Evolutionary conservation across 2,888 invertebrate genomes (phyloP), one percentile per base, ranked within the genome.

Genomic region (Acrobeloides nanus): DNA sequence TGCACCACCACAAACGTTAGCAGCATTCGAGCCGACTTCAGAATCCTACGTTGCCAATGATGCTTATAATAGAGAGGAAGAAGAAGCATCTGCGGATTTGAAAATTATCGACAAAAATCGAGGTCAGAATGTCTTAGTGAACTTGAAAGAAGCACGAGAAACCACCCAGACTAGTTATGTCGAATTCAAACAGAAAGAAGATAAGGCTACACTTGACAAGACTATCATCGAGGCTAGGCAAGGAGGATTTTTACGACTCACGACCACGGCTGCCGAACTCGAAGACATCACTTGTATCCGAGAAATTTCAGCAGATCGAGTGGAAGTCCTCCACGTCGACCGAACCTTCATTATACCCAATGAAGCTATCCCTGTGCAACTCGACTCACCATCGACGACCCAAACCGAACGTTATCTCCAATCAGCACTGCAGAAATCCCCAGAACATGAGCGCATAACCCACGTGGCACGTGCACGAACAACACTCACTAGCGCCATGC

Each of bases 121-220:
- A 6, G 51, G 43, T 21, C 50, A 47, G 27, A 45, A 59, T 5
- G 38, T 41, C 6, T 27, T 27, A 3, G 24, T 62, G n/a, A 50
- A 38, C 1, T 59, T 62, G 6, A 60, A 57, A 15, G 64, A 59
- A 35, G 53, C 63, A 20, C 45, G 53, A 17, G 58, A 64, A 12
- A 51, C 53, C 7, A 39, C 42, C 17, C 38, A 53, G 24, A 55
- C 43, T 32, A 48, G 34, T 33, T 38, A 48, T 38, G 31, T 45
- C 24, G 38, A 49, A 29, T 62, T 39, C 43, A 32, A 32, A 25
- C 27, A 51, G 32, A 21, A 39, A 18, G 29, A 50, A 26, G 29
- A 26, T 20, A 15, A 37, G 20, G 17, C 10, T 18, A n/a, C n/a
- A n/a, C 26, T 27, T n/a, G 39, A 50, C 21, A 26, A 26, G 17